phyloP scores from a whole-genome alignment of 2,113 vertebrate genomes.

The Pungitius pungitius region DNA sequence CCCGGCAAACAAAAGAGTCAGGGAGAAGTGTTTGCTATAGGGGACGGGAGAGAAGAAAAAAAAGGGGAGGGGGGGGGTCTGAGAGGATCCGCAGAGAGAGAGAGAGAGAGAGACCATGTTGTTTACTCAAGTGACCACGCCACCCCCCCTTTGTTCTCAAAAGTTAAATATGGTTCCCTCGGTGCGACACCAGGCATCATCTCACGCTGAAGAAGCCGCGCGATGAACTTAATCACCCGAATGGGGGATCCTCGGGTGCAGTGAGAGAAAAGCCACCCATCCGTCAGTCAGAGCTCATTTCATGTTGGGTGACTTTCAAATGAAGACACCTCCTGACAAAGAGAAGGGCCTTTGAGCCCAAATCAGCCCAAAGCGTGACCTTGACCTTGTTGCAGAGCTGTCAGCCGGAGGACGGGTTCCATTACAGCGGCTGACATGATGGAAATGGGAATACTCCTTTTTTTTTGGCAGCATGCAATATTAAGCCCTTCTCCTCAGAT shows the following conservation, averaged over 20 bases:
- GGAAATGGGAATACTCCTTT: conserved; percentile 40
- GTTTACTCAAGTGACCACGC: conserved; percentile 54
- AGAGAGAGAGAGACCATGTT: conserved; percentile 39
- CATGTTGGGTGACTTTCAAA: conserved; percentile 64
- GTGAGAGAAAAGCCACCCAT: conserved; percentile 51
- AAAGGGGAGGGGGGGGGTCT: conserved; percentile 25
- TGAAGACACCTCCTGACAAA: conserved; percentile 50
- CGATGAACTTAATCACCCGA: conserved; percentile 69
- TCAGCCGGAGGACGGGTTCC: conserved; percentile 49
- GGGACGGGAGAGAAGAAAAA: conserved; percentile 52
- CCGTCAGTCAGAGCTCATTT: conserved; percentile 62
- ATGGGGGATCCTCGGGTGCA: conserved; percentile 64
- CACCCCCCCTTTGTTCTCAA: conserved; percentile 47
- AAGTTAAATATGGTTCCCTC: conserved; percentile 48
- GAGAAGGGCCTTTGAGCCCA: conserved; percentile 39
- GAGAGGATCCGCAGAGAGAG: conserved; percentile 26
- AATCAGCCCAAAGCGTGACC: conserved; percentile 54
- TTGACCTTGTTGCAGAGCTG: conserved; percentile 61
- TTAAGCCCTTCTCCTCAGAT: conserved; percentile 13
- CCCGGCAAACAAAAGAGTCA: conserved; percentile 76
- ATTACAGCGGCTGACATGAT: conserved; percentile 25
- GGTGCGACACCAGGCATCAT: conserved; percentile 52
- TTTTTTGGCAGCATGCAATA: conserved; percentile 39
- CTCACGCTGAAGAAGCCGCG: conserved; percentile 65
- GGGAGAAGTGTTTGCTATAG: conserved; percentile 66